phyloP scores from a whole-genome alignment of 2,113 vertebrate species.

The Chaenocephalus aceratus region DNA sequence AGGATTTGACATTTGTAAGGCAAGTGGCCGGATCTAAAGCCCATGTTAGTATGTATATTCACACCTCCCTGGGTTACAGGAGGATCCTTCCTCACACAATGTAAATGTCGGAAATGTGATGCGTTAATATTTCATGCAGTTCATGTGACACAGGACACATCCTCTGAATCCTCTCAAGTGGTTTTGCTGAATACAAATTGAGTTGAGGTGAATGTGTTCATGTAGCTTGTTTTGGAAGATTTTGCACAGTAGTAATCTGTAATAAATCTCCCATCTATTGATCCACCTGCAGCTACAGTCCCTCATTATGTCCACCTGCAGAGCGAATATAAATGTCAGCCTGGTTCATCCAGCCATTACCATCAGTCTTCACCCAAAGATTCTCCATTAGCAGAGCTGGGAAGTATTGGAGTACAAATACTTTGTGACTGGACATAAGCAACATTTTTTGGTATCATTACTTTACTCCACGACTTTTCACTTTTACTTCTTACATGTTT shows the following conservation, averaged over 20 bases:
- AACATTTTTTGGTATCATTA: no score
- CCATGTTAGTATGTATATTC: constrained; percentile 56
- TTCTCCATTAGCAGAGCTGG: constrained; percentile 5
- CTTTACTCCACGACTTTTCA: no score
- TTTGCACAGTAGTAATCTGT: constrained; percentile 20
- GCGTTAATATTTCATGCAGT: constrained; percentile 26
- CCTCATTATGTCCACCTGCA: constrained; percentile 38
- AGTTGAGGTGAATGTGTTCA: constrained; percentile 20
- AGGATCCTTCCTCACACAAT: constrained; percentile 33
- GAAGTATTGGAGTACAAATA: no score
- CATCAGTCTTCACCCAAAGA: constrained; percentile 69
- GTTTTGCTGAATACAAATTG: background rate
- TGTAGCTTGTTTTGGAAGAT: background rate
- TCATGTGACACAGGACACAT: constrained; percentile 32
- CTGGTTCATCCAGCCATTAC: constrained; percentile 19
- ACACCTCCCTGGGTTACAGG: constrained; percentile 44
- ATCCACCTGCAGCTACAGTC: constrained; percentile 43
- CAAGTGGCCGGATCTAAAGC: constrained; percentile 30
- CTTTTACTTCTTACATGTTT: no score
- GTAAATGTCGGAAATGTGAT: constrained; percentile 51
- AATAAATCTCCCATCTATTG: constrained; percentile 44
- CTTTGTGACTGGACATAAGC: no score
- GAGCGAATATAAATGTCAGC: constrained; percentile 46
- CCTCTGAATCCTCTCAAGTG: constrained; percentile 54
- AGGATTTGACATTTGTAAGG: constrained; percentile 39